phyloP scores from a whole-genome alignment of 2,888 invertebrate genomes.

The Hirtodrosophila histrioides region DNA sequence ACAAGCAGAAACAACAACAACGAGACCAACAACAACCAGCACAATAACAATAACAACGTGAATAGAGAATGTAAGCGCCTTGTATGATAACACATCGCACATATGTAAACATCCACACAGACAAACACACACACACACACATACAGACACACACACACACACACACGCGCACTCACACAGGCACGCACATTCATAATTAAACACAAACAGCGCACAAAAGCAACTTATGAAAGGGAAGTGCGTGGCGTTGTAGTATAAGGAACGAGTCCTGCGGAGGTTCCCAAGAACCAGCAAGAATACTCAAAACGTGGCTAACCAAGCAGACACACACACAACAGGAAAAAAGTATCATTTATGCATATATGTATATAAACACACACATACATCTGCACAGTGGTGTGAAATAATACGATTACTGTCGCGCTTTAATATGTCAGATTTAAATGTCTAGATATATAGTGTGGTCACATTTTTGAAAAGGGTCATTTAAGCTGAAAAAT shows the following conservation, averaged over 20 bases:
- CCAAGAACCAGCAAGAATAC: conserved; percentile 24
- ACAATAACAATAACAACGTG: conserved; percentile 6
- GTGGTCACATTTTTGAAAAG: conserved; percentile 37
- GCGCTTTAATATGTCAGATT: conserved; percentile 56
- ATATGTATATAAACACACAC: background rate
- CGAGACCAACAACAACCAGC: conserved; percentile 20
- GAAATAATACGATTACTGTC: conserved; percentile 60
- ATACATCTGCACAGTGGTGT: conserved; percentile 39
- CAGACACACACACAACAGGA: background rate
- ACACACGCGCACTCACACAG: conserved; percentile 9
- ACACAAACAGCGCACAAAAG: conserved; percentile 61
- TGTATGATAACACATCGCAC: conserved; percentile 57
- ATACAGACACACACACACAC: conserved; percentile 17
- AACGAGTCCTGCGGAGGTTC: conserved; percentile 1
- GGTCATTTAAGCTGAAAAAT: conserved; percentile 34
- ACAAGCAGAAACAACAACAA: conserved; percentile 13
- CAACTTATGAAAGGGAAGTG: conserved; percentile 26
- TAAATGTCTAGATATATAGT: conserved; percentile 30
- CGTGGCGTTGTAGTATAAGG: conserved; percentile 8
- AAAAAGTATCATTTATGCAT: background rate
- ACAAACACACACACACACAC: conserved; percentile 15
- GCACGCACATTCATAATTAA: conserved; percentile 65
- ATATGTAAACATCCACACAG: conserved; percentile 46
- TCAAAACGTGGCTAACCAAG: conserved; percentile 14
- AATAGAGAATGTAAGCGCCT: conserved; percentile 52